A percentile compares a stretch with the other conserved stretches of the same genome.
Evolutionary conservation across 2,113 vertebrate species (phyloP).

Genomic region (Eudorcas thomsonii): DNA sequence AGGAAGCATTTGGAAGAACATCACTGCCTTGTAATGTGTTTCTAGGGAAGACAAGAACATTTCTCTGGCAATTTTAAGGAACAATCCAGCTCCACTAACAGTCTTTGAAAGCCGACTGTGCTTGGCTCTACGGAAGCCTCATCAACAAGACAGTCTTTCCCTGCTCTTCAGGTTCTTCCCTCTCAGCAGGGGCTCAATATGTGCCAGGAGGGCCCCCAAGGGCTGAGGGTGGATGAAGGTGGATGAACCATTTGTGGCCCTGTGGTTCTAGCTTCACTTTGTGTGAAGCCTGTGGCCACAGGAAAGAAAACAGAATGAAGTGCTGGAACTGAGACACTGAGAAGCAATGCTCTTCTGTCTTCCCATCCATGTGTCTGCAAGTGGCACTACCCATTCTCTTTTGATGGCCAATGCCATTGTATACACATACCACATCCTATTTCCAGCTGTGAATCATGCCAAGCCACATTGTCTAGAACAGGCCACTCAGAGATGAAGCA

Average conservation of each 20-base stretch:
- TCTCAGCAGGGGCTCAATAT: accelerated
- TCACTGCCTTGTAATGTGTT: not conserved
- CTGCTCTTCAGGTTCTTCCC: no score
- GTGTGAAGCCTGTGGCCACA: not conserved
- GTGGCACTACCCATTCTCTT: not conserved
- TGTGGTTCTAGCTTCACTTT: no score
- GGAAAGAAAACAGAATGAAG: no score
- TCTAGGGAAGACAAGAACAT: not conserved
- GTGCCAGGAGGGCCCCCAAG: accelerated
- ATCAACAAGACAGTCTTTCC: not conserved
- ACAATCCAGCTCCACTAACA: no score
- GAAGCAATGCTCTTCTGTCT: not conserved
- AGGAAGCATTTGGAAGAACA: not conserved
- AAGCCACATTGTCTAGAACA: not conserved
- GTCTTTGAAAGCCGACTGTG: accelerated
- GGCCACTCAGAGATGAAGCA: not conserved
- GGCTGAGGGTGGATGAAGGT: no score
- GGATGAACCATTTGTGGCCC: not conserved
- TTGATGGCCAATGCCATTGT: not conserved
- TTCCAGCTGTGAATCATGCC: not conserved
- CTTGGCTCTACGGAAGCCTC: not conserved
- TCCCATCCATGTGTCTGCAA: not conserved
- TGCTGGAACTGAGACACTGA: not conserved
- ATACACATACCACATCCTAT: not conserved
- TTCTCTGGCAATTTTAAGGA: not conserved